Evolutionary conservation across 2,797 vertebrate species (phyloP), one percentile per base, ranked within the genome.

Genomic region (Enteromius radiatus): DNA sequence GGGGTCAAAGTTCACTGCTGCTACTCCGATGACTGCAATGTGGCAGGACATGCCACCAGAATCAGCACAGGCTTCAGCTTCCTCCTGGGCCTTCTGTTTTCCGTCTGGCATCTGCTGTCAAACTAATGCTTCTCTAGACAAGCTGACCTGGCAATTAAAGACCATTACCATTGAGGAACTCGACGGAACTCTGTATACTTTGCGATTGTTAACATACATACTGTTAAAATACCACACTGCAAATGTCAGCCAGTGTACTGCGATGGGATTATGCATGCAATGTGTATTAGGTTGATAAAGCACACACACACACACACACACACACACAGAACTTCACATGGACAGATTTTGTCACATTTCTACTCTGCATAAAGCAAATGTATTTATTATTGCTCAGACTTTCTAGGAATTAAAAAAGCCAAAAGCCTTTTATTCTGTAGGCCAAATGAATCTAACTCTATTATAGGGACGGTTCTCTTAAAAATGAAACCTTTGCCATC

Each of bases 1-100:
- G 96, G 96, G 0, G 93, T 97, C 84, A 95, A 86, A 65, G 93
- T 97, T 81, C 93, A 96, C 87, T 97, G 97, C 93, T 98, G 97
- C 91, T 98, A 95, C 92, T 93, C 93, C 0, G 91, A 95, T 65
- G 91, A 97, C 91, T 98, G 96, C 93, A 98, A 98, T 2, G 90
- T 90, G 31, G 91, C 81, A 45, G 92, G 94, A 88, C 82, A 82
- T 1, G 93, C 93, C 28, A 80, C 89, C 0, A 88, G 69, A 7
- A 77, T 91, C 87, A 88, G 87, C 38, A 56, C 89, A 77, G 87
- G 87, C 38, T 3, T 83, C n/a, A 84, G 84, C 91, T 91, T 4
- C 81, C 52, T 94, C 76, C 85, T 89, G 73, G 89, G 96, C 54
- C 86, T 95, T 56, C 2, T 93, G 87, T 87, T 87, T 43, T 49